phyloP scores from a whole-genome alignment of 1,140 invertebrate species.

The Brachionus paranguensis region DNA sequence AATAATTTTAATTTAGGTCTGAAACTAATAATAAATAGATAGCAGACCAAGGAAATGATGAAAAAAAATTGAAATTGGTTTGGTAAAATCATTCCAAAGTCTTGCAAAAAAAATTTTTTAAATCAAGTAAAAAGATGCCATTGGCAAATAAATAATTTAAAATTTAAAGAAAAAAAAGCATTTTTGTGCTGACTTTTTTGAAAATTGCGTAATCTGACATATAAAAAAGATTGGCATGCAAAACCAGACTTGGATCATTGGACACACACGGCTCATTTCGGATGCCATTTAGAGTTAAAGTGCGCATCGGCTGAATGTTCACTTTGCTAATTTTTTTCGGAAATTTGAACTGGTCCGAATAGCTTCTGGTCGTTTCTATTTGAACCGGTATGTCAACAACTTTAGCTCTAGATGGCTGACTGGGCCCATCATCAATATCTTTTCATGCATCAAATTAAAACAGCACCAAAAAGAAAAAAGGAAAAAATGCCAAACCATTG shows the following conservation, averaged over 20 bases:
- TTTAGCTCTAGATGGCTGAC: slow-evolving; percentile 18
- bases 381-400: slow-evolving; percentile 10
- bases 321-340: not conserved
- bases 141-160: no score
- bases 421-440: not conserved
- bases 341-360: not conserved
- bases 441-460: not conserved
- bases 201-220: no score
- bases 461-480: not conserved
- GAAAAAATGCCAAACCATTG: not conserved
- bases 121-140: no score
- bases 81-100: no score
- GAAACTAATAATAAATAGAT: no score
- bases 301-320: not conserved
- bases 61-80: no score
- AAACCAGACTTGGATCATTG: slow-evolving; percentile 1
- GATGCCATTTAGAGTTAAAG: slow-evolving; percentile 31
- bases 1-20: no score
- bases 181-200: no score
- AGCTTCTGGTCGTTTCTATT: not conserved
- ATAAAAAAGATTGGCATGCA: not conserved
- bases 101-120: no score
- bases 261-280: not conserved
- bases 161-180: no score
- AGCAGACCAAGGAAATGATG: no score